phyloP scores from a whole-genome alignment of 2,888 invertebrate species.

The Drosophila ustulata region DNA sequence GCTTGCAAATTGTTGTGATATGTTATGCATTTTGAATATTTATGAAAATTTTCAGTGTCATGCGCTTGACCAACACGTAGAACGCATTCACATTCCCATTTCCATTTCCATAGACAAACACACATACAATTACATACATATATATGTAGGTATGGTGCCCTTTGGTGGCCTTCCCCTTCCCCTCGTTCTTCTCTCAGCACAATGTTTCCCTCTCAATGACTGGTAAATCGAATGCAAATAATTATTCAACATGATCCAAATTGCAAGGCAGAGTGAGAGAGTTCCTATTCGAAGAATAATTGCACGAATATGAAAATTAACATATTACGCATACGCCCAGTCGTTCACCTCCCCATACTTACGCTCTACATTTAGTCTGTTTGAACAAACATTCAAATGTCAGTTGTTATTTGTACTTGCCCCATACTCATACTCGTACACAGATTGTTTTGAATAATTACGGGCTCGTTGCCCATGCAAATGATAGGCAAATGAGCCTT shows the following conservation, averaged over 20 bases:
- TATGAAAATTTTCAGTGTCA: slow-evolving; percentile 46
- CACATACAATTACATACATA: slow-evolving; percentile 13
- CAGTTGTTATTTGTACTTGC: slow-evolving; percentile 6
- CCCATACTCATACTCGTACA: not conserved
- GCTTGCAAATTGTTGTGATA: slow-evolving; percentile 22
- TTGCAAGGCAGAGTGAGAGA: not conserved
- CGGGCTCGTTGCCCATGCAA: slow-evolving; percentile 13
- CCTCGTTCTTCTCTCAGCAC: not conserved
- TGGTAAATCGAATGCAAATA: slow-evolving; percentile 62
- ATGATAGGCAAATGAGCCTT: slow-evolving; percentile 16
- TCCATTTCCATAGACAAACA: slow-evolving; percentile 2
- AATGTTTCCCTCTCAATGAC: not conserved
- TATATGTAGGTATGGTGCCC: slow-evolving; percentile 7
- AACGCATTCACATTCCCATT: slow-evolving; percentile 12
- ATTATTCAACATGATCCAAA: slow-evolving; percentile 62
- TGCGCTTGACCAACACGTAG: slow-evolving; percentile 23
- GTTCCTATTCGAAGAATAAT: slow-evolving; percentile 28
- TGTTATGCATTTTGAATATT: slow-evolving; percentile 67
- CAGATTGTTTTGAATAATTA: slow-evolving; percentile 46
- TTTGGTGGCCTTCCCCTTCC: not conserved
- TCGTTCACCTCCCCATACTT: not conserved
- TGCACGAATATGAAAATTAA: slow-evolving; percentile 59
- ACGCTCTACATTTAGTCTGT: not conserved
- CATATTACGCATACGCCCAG: slow-evolving; percentile 54
- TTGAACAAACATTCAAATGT: slow-evolving; percentile 22